Evolutionary conservation across 2,113 vertebrate genomes (phyloP).

Genomic region (Oncorhynchus masou): DNA sequence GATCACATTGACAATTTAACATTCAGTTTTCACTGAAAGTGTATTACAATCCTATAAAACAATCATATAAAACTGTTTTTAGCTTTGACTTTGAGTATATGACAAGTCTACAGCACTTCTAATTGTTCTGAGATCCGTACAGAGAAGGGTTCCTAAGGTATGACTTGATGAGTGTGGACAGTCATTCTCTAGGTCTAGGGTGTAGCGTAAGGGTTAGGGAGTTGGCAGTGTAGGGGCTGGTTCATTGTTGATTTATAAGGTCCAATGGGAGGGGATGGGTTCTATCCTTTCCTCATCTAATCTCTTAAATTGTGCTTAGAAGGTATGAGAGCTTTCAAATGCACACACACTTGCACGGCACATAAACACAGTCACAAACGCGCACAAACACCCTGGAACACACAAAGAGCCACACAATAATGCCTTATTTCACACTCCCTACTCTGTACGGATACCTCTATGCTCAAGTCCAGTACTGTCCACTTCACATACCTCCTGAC

Average conservation of each 20-base stretch:
- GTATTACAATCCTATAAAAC: background rate
- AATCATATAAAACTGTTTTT: background rate
- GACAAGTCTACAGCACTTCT: background rate
- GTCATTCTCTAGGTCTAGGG: background rate
- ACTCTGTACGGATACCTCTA: too few relatives aligned
- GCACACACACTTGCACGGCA: background rate
- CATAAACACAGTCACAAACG: background rate
- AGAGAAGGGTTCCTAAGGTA: background rate
- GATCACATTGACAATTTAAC: background rate
- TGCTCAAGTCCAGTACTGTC: background rate
- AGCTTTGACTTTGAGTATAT: background rate
- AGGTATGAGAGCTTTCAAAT: background rate
- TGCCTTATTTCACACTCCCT: background rate
- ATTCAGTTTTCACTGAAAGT: background rate
- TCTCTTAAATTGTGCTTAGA: conserved; percentile 9
- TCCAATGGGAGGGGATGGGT: conserved; percentile 24
- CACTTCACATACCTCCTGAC: background rate
- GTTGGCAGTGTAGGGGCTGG: conserved; percentile 67
- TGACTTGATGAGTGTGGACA: background rate
- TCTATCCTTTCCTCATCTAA: background rate
- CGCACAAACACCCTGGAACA: conserved; percentile 1
- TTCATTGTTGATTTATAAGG: conserved; percentile 39
- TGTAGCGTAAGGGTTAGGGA: conserved; percentile 7
- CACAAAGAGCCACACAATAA: background rate
- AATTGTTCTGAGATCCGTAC: background rate